These are phyloP conservation scores for Stictonetta naevosa DNA, from an alignment of 2,113 vertebrate species.

Conservation along the genomic window DNA sequence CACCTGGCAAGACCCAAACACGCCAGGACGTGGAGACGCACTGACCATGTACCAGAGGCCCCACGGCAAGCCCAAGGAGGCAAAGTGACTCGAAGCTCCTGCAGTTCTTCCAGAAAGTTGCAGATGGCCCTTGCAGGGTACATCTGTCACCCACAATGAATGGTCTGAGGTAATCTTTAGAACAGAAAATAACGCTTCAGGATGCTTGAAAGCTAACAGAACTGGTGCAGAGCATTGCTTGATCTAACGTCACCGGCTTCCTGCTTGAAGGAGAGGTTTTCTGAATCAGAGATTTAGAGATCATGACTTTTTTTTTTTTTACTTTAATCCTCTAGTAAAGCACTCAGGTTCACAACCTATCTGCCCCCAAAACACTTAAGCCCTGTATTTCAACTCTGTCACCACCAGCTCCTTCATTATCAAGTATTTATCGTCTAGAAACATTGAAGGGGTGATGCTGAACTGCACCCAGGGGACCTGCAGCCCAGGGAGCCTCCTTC, in stretches of 20 bases:
- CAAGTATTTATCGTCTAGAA: neutral
- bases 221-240: neutral
- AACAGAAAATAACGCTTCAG: neutral
- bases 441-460: neutral
- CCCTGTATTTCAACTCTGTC: neutral
- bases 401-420: neutral
- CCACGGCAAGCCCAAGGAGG: rapidly evolving
- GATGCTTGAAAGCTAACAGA: neutral
- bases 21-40: neutral
- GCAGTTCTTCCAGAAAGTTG: neutral
- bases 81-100: neutral
- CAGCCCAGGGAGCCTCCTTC: neutral
- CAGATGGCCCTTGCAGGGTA: neutral
- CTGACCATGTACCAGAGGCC: neutral
- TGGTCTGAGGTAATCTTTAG: neutral
- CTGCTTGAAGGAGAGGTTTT: neutral
- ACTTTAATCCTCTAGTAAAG: neutral
- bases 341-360: neutral
- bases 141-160: neutral
- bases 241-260: neutral
- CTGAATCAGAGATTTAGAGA: neutral
- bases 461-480: neutral
- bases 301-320: rapidly evolving
- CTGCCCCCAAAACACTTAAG: neutral
- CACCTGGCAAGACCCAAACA: neutral